phyloP scores from a whole-genome alignment of 2,888 invertebrate genomes.

The Antitype chi region DNA sequence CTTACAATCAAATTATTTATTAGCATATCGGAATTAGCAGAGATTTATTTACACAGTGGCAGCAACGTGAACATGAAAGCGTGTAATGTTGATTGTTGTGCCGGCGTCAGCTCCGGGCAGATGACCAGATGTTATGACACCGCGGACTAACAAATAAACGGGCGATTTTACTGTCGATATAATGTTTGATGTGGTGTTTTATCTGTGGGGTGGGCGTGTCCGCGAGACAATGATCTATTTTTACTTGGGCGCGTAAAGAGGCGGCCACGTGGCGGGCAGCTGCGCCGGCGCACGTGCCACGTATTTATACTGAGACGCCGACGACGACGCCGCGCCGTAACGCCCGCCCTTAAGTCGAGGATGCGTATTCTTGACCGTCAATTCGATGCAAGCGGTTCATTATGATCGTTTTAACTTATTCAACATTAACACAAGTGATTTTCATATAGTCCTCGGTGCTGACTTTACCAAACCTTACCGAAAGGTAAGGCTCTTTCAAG shows the following conservation, averaged over 20 bases:
- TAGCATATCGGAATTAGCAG: conserved; percentile 68
- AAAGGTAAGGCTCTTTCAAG: no score
- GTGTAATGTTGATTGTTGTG: conserved; percentile 65
- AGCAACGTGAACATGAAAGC: conserved; percentile 73
- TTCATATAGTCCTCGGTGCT: no score
- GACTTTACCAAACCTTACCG: no score
- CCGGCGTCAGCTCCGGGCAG: conserved; percentile 53
- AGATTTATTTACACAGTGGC: conserved; percentile 67
- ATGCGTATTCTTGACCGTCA: conserved; percentile 67
- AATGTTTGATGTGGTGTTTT: conserved; percentile 89
- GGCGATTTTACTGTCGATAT: conserved; percentile 81
- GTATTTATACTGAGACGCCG: conserved; percentile 85
- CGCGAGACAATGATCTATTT: conserved; percentile 89
- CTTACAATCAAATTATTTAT: conserved; percentile 67
- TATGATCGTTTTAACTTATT: conserved; percentile 9
- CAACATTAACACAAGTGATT: background rate
- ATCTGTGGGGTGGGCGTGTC: conserved; percentile 88
- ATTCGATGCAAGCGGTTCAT: conserved; percentile 41
- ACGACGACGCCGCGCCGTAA: conserved; percentile 72
- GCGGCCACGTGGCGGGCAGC: conserved; percentile 89
- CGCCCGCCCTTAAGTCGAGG: conserved; percentile 74
- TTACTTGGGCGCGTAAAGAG: conserved; percentile 85
- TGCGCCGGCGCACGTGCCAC: conserved; percentile 88
- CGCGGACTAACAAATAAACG: conserved; percentile 80
- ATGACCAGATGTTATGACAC: conserved; percentile 71